phyloP scores from a whole-genome alignment of 2,888 invertebrate species.

The Sesia bembeciformis region DNA sequence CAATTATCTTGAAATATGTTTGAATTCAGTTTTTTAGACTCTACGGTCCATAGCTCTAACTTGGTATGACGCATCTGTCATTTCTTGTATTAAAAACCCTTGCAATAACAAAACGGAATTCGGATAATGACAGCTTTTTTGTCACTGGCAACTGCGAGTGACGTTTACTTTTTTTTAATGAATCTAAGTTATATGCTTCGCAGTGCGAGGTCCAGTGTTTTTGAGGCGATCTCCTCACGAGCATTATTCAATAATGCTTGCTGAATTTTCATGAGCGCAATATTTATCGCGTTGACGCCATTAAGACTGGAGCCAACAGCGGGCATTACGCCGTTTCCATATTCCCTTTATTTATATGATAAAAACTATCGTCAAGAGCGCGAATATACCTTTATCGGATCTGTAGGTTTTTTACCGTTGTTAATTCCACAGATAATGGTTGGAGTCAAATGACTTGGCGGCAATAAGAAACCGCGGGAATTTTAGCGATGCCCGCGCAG shows the following conservation, averaged over 20 bases:
- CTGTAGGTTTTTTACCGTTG: constrained; percentile 56
- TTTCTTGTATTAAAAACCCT: constrained; percentile 58
- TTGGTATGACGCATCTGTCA: constrained; percentile 66
- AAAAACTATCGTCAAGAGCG: constrained; percentile 55
- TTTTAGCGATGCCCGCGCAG: constrained; percentile 67
- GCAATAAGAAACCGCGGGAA: constrained; percentile 65
- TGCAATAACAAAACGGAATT: constrained; percentile 43
- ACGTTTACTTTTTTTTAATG: not conserved
- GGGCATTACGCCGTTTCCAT: constrained; percentile 40
- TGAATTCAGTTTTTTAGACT: constrained; percentile 23
- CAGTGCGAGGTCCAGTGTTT: constrained; percentile 34
- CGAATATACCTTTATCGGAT: constrained; percentile 62
- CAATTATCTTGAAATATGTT: constrained; percentile 40
- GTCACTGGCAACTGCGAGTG: not conserved
- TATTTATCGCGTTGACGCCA: constrained; percentile 58
- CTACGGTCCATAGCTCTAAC: constrained; percentile 22
- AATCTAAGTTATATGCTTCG: constrained; percentile 16
- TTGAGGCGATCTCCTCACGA: constrained; percentile 24
- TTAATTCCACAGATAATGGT: constrained; percentile 72
- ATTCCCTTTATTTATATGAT: constrained; percentile 50
- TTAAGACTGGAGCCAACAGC: constrained; percentile 28
- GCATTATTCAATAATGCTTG: constrained; percentile 31
- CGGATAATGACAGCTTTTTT: constrained; percentile 42
- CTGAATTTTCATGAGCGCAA: constrained; percentile 67
- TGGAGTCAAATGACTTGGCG: constrained; percentile 66